These are phyloP conservation scores for Crepidodera aurea DNA, from an alignment of 2,888 invertebrate species.

Conservation along the genomic window DNA sequence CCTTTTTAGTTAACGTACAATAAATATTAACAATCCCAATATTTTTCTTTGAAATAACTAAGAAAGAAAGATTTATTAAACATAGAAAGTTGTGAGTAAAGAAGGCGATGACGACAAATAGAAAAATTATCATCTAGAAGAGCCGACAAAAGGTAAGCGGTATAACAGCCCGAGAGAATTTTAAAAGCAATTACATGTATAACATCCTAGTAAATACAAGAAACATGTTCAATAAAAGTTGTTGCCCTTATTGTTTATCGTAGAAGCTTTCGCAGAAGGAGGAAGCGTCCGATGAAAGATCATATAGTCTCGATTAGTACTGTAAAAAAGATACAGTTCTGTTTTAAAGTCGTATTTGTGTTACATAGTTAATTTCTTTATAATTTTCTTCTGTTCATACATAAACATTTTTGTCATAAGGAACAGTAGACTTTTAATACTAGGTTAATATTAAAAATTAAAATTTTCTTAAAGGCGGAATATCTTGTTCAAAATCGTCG, in stretches of 20 bases:
- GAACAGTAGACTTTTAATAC: too few species aligned
- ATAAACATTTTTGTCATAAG: too few species aligned
- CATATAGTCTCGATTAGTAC: too few species aligned
- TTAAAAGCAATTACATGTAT: slow-evolving; percentile 41
- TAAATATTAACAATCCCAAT: slow-evolving; percentile 34
- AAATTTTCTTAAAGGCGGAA: too few species aligned
- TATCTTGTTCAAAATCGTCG: too few species aligned
- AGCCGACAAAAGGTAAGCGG: slow-evolving; percentile 51
- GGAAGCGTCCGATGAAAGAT: slow-evolving; percentile 3
- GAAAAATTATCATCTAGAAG: slow-evolving; percentile 48
- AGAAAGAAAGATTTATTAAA: slow-evolving; percentile 46
- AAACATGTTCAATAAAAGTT: slow-evolving; percentile 40
- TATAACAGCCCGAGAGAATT: slow-evolving; percentile 40
- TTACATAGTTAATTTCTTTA: too few species aligned
- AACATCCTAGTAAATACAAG: slow-evolving; percentile 38
- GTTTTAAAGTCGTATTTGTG: too few species aligned
- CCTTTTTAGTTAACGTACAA: neutral
- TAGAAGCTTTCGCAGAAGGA: slow-evolving; percentile 15
- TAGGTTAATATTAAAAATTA: too few species aligned
- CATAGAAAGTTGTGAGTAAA: slow-evolving; percentile 45
- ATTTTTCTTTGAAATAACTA: slow-evolving; percentile 28
- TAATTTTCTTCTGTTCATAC: too few species aligned
- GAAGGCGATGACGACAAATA: slow-evolving; percentile 50
- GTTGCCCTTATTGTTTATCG: slow-evolving; percentile 33
- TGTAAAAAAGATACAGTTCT: too few species aligned